Base-by-base conservation (phyloP, 2,113 vertebrate species). In the Ophiodon elongatus region DNA sequence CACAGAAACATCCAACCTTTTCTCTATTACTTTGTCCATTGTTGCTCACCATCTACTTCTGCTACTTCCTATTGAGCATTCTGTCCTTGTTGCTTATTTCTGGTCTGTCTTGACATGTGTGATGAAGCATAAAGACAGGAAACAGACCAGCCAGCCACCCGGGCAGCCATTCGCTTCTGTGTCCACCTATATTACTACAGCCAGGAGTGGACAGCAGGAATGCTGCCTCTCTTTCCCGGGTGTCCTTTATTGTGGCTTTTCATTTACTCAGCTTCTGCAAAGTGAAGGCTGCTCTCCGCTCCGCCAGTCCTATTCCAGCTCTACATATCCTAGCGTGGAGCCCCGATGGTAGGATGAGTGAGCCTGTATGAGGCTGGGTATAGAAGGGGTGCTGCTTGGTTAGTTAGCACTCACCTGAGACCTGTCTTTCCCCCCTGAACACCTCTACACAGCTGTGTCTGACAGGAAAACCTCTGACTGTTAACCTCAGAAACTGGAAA, bases 231-330 rank as follows among this genome's bases (percentile, higher is more conserved):
- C 56, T 73, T 35, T 80, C 84, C 83, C 79, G 37, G 70, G 85
- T 77, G 80, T 85, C 69, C 86, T 87, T 77, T 66, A 64, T 87
- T 85, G 82, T 89, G 72, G 77, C 82, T 92, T 84, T 88, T 87
- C 88, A 91, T 91, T 92, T 91, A 84, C 84, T 86, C 59, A 47
- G 65, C 76, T 72, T 63, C 56, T 82, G 85, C 1, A 3, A 86
- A 79, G 85, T 92, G 91, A 94, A 84, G 87, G 83, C 85, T 86
- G 84, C 78, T 93, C 63, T 67, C 70, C 60, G 89, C 91, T 93
- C 87, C 17, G 59, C 72, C 86, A 56, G 78, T 89, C 82, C 82
- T 79, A 62, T 80, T 90, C 64, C 67, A 47, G 76, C 82, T 87
- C 67, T 39, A 73, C 82, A 78, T 79, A 65, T 78, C 82, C 47